These are phyloP conservation scores for Ailurus styani DNA, from an alignment of 2,113 vertebrate species.

Conservation along the genomic window DNA sequence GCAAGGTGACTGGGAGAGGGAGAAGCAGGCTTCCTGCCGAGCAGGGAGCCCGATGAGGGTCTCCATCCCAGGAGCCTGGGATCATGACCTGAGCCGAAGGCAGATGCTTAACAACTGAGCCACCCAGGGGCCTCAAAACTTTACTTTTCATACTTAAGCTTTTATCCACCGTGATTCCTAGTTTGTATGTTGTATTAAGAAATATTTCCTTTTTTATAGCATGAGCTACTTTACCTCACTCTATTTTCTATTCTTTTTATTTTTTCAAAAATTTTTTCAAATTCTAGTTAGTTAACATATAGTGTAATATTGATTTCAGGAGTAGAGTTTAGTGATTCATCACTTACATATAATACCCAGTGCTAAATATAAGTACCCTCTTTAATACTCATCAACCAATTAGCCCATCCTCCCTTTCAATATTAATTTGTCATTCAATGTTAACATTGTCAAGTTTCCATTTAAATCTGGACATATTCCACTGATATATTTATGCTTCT, in stretches of 20 bases:
- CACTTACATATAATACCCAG: not conserved
- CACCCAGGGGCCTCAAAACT: no score
- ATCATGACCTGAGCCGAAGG: no score
- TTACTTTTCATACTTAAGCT: not conserved
- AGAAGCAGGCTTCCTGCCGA: no score
- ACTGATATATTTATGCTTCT: not conserved
- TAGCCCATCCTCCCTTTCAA: not conserved
- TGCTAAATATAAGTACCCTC: not conserved
- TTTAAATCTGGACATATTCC: not conserved
- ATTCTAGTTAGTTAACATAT: not conserved
- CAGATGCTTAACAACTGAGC: no score
- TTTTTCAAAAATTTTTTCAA: no score
- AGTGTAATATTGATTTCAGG: not conserved
- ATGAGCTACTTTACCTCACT: not conserved
- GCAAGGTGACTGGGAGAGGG: no score
- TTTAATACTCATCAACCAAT: not conserved
- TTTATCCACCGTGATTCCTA: not conserved
- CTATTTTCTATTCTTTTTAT: not conserved
- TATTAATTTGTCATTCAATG: not conserved
- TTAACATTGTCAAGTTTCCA: not conserved
- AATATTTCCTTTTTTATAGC: not conserved
- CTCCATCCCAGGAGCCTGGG: no score
- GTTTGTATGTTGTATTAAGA: not conserved
- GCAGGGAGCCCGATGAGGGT: no score
- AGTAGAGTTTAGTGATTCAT: not conserved